Percentiles rank a stretch among this genome's conserved stretches.
These are phyloP conservation scores for Zosterops borbonicus DNA, from an alignment of 2,113 vertebrate genomes.

Conservation along the genomic window DNA sequence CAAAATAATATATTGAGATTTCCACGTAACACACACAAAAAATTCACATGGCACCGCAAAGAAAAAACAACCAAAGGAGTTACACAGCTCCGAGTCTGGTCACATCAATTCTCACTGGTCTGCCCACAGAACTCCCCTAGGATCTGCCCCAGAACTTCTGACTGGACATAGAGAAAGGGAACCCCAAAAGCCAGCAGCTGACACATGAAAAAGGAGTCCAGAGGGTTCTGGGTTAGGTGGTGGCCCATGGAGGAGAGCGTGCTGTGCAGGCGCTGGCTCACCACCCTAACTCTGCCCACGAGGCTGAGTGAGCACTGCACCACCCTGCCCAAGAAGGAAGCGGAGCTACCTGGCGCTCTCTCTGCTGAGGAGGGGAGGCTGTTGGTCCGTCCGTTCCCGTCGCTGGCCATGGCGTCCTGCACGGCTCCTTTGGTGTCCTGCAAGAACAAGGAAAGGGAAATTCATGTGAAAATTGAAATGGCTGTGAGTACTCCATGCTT, in stretches of 20 bases:
- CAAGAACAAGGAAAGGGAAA: background rate
- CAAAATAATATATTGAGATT: background rate
- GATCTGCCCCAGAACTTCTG: conserved; percentile 80
- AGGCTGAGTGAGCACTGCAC: conserved; percentile 72
- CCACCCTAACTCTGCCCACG: conserved; percentile 75
- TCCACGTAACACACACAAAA: background rate
- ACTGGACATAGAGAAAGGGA: conserved; percentile 84
- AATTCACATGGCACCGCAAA: background rate
- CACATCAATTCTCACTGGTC: conserved; percentile 25
- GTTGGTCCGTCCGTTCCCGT: conserved; percentile 72
- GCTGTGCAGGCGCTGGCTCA: conserved; percentile 77
- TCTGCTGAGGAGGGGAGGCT: conserved; percentile 69
- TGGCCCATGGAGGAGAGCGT: conserved; percentile 84
- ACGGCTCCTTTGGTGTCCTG: conserved; percentile 82
- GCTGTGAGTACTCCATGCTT: background rate
- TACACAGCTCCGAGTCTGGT: background rate
- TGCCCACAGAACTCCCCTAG: conserved; percentile 79
- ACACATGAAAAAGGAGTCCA: conserved; percentile 92
- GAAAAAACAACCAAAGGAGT: background rate
- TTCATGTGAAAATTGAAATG: background rate
- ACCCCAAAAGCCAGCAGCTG: conserved; percentile 88
- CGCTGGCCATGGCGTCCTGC: conserved; percentile 72
- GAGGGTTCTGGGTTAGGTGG: conserved; percentile 85
- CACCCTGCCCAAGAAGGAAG: conserved; percentile 85
- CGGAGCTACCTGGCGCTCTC: conserved; percentile 91